Conservation (phyloP, 1,140 invertebrate genomes). For the Plutomurus gul region DNA sequence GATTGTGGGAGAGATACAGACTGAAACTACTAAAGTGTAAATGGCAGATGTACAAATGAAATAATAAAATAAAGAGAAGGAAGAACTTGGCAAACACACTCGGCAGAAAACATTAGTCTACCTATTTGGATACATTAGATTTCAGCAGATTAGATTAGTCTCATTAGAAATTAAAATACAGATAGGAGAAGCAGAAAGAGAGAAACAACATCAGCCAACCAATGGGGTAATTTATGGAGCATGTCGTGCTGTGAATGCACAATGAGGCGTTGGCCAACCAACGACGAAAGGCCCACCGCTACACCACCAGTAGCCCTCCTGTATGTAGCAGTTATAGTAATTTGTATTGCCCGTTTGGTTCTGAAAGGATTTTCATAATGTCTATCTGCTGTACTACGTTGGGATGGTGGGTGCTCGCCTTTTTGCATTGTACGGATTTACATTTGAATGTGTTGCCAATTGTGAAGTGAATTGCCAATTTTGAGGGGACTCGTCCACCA, state of each 20-base stretch:
- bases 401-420: background rate
- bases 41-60: too few species aligned
- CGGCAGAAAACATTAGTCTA: background rate
- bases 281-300: background rate
- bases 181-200: conserved; percentile 12
- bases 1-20: too few species aligned
- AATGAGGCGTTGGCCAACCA: conserved; percentile 18
- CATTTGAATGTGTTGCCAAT: conserved; percentile 16
- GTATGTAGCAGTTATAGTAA: conserved; percentile 5
- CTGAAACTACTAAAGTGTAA: too few species aligned
- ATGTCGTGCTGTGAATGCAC: conserved; percentile 12
- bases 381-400: conserved; percentile 1
- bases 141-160: conserved; percentile 21
- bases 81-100: background rate
- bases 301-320: conserved; percentile 16
- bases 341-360: conserved; percentile 14
- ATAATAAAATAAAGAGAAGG: too few species aligned
- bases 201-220: conserved; percentile 13
- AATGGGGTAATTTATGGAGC: conserved; percentile 14
- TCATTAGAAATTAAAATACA: conserved; percentile 17
- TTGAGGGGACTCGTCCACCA: background rate
- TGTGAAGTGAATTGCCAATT: conserved; percentile 23
- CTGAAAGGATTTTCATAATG: conserved; percentile 7
- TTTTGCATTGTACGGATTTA: background rate
- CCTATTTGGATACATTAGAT: background rate